Evolutionary conservation across 1,140 invertebrate species (phyloP), one percentile per base, ranked within the genome.

Genomic region (Neoseiulus cucumeris): DNA sequence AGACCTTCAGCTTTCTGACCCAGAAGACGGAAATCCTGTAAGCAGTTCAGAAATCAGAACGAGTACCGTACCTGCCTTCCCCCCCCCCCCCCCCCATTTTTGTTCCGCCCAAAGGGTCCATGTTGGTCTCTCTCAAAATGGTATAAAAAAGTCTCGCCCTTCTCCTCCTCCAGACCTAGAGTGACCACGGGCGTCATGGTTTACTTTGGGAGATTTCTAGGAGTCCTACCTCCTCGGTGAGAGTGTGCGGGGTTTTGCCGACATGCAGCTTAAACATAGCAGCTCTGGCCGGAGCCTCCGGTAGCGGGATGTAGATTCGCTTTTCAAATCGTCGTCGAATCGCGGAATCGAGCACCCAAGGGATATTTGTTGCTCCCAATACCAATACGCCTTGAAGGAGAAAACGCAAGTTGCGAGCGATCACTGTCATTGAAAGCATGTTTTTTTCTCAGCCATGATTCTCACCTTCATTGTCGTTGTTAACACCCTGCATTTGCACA

Each of bases 301-400:
- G 95, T 30, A 99, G 79, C 42, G 93, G 87, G 75, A 98, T 98
- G 76, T 98, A 98, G 75, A 98, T 98, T 75, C 95, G 82, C 74
- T 98, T 98, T 76, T 98, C 91, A 80, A 98, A 97, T 76, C 93
- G 82, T 80, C 94, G 84, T 68, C 94, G 82, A 72, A 98, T 98
- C 71, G 94, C 95, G 29, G 93, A 84, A 79, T 98, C 95, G 39
- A 98, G 78, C 2, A 91, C 87, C 95, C 95, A 98, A 7, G 95
- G 95, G 74, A 98, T 98, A 80, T 98, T 98, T n/a, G 95, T 98
- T 33, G 94, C 94, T 28, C 93, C 95, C 68, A 99, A 78, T 0
- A 99, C 94, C 28, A 98, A 78, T 68, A 98, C 90, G 55, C 33
- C 33, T 39, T n/a, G n/a, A 39, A 4, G 33, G 33, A 39, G 9